These are phyloP conservation scores for Prunella fulvescens DNA, from an alignment of 2,113 vertebrate genomes.

Conservation along the genomic window DNA sequence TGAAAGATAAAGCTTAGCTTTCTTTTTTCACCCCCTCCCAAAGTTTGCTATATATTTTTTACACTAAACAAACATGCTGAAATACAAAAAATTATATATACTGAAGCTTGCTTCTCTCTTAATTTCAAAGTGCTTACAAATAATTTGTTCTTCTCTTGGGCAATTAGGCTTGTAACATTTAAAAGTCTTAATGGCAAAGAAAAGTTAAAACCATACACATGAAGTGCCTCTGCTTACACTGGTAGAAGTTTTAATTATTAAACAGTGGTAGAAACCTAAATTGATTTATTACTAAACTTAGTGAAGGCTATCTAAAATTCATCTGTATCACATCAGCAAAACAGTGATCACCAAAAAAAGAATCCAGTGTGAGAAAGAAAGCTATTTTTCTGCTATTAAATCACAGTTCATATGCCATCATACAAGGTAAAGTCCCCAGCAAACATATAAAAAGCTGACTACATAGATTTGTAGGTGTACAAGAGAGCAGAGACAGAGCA, in stretches of 20 bases:
- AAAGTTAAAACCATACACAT: neutral
- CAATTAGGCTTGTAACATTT: neutral
- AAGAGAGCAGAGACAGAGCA: neutral
- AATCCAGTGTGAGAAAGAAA: neutral
- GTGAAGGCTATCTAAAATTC: neutral
- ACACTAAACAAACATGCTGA: neutral
- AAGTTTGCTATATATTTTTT: neutral
- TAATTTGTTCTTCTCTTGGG: neutral
- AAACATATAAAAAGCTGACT: neutral
- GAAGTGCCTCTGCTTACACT: neutral
- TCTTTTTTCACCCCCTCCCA: rapidly evolving
- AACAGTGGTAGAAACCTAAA: neutral
- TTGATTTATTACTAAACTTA: neutral
- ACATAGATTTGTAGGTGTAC: neutral
- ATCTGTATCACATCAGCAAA: neutral
- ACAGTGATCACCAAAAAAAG: neutral
- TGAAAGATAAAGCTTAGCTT: neutral
- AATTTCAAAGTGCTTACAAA: neutral
- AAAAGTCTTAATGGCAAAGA: neutral
- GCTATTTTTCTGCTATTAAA: neutral
- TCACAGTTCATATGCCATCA: neutral
- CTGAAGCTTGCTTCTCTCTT: neutral
- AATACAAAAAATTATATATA: neutral
- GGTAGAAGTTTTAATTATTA: neutral
- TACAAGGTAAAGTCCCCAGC: neutral